Percentiles rank a stretch among this genome's conserved stretches.
Conservation (phyloP, 2,888 invertebrate genomes). For the Entomobrya multifasciata region DNA sequence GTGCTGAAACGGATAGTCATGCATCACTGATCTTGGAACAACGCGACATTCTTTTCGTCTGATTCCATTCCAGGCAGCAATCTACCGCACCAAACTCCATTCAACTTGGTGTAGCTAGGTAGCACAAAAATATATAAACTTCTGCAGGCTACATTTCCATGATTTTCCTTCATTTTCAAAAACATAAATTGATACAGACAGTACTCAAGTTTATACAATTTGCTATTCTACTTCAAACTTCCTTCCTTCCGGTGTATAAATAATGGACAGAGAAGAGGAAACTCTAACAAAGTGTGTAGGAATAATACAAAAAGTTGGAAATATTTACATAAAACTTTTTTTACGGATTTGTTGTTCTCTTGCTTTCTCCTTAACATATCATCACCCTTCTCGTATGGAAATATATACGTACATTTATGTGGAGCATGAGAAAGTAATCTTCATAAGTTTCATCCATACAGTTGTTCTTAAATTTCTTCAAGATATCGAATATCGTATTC, state of each 20-base stretch:
- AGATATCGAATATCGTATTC: no score
- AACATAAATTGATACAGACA: neutral
- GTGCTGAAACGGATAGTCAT: conserved; percentile 37
- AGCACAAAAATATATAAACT: no score
- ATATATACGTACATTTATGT: no score
- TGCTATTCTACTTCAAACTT: neutral
- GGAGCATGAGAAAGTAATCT: no score
- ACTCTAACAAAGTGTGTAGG: neutral
- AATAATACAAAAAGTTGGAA: neutral
- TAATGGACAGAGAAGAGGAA: neutral
- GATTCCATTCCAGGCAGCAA: no score
- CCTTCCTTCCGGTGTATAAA: neutral
- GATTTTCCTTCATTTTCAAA: neutral
- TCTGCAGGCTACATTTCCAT: neutral
- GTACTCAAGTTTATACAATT: no score
- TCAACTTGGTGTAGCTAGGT: no score
- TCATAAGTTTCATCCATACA: no score
- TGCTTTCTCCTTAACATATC: conserved; percentile 16
- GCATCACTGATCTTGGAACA: conserved; percentile 17
- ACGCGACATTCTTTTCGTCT: neutral
- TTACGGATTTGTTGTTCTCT: neutral
- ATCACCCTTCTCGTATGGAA: neutral
- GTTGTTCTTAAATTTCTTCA: no score
- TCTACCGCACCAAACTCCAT: no score
- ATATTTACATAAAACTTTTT: neutral